Evolutionary conservation across 2,797 vertebrate genomes (phyloP).

Genomic region (Labroides dimidiatus): DNA sequence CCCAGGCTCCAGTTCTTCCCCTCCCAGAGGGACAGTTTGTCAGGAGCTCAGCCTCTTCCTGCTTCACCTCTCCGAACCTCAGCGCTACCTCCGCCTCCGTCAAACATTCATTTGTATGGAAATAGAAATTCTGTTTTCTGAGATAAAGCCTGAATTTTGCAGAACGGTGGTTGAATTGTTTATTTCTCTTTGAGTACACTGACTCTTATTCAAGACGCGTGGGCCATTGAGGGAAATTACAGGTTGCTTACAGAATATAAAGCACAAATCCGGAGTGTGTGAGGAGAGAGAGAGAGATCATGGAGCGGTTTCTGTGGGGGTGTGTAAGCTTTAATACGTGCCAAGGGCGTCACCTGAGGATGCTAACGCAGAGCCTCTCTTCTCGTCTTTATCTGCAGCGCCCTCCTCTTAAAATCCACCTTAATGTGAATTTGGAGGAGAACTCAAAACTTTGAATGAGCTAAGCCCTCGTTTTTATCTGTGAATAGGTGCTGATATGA

Average conservation of each 20-base stretch:
- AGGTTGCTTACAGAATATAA: constrained; percentile 30
- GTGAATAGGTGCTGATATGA: constrained; percentile 33
- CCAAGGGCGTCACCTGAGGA: constrained; percentile 59
- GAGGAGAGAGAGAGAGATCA: constrained; percentile 12
- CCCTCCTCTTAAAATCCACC: constrained; percentile 52
- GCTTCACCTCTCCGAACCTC: constrained; percentile 5
- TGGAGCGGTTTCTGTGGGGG: neutral
- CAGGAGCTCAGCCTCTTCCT: constrained; percentile 12
- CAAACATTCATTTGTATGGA: constrained; percentile 68
- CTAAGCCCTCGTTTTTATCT: constrained; percentile 35
- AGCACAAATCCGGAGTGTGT: neutral
- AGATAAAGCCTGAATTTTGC: constrained; percentile 51
- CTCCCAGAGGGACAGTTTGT: constrained; percentile 42
- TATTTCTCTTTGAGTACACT: constrained; percentile 52
- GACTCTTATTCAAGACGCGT: constrained; percentile 27
- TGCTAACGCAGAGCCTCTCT: constrained; percentile 27
- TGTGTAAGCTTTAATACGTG: constrained; percentile 32
- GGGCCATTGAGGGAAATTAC: constrained; percentile 35
- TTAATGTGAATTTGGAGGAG: constrained; percentile 50
- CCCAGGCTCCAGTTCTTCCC: constrained; percentile 13
- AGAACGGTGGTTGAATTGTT: constrained; percentile 40
- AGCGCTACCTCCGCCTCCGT: constrained; percentile 12
- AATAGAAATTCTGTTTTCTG: constrained; percentile 36
- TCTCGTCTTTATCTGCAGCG: constrained; percentile 31
- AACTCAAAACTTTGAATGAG: constrained; percentile 41